Conservation (phyloP, 2,797 vertebrate genomes). For the Premnoplex brunnescens region DNA sequence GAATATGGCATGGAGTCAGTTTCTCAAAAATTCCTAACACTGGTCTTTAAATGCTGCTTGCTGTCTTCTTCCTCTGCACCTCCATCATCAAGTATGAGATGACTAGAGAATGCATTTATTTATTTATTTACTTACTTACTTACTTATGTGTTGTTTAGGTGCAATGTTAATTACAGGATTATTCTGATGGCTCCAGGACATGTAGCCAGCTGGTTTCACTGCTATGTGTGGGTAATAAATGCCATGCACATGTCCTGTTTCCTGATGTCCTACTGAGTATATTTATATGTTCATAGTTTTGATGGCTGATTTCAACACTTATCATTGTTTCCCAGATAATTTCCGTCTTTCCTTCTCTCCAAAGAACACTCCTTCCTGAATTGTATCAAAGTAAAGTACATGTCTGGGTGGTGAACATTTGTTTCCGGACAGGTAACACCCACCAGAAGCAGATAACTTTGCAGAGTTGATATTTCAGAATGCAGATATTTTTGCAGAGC, state of each 20-base stretch:
- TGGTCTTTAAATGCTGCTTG: not conserved
- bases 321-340: conserved; percentile 27
- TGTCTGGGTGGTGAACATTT: conserved; percentile 21
- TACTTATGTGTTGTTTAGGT: not conserved
- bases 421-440: conserved; percentile 43
- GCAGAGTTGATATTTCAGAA: not conserved
- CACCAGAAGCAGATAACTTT: conserved; percentile 18
- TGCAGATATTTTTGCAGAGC: conserved; percentile 8
- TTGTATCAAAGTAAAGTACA: conserved; percentile 31
- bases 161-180: conserved; percentile 4
- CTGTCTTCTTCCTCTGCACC: not conserved
- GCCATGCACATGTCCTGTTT: conserved; percentile 53
- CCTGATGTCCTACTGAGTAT: conserved; percentile 34
- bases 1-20: not conserved
- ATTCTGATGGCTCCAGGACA: not conserved
- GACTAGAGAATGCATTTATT: not conserved
- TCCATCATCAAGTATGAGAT: not conserved
- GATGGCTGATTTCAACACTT: conserved; percentile 40
- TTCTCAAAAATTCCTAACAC: not conserved
- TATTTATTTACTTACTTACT: not conserved
- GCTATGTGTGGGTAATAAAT: not conserved
- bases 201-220: not conserved
- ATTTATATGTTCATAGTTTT: conserved; percentile 17
- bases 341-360: conserved; percentile 17
- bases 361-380: conserved; percentile 42